phyloP scores from a whole-genome alignment of 1,140 invertebrate species.

The Aphaenogaster rudis region DNA sequence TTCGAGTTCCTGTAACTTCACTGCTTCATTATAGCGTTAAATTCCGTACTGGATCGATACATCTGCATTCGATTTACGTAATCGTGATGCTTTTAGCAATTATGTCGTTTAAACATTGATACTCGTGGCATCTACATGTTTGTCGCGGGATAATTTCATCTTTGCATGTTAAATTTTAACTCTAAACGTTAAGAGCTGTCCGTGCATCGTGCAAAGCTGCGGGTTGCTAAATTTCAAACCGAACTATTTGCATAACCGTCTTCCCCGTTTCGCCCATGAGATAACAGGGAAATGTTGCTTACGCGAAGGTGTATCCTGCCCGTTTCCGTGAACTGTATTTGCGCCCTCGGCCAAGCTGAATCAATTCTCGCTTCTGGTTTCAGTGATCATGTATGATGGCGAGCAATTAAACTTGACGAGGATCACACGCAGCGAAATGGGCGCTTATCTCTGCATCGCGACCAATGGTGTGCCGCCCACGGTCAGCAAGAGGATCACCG shows the following conservation, averaged over 20 bases:
- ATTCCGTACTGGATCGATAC: neutral
- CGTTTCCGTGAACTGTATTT: constrained; percentile 58
- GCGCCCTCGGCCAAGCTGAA: constrained; percentile 65
- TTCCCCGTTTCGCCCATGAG: neutral
- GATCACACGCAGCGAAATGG: constrained; percentile 95
- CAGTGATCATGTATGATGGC: constrained; percentile 93
- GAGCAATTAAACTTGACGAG: constrained; percentile 93
- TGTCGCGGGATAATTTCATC: neutral
- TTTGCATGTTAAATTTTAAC: neutral
- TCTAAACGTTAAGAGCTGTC: neutral
- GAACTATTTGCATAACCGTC: constrained; percentile 32
- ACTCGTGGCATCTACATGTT: neutral
- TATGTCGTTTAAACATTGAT: neutral
- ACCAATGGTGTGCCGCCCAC: constrained; percentile 95
- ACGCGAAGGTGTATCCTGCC: constrained; percentile 44
- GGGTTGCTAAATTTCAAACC: constrained; percentile 3
- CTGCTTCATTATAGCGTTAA: neutral
- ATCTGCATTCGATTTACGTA: neutral
- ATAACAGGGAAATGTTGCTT: constrained; percentile 55
- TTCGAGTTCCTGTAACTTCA: constrained; percentile 5
- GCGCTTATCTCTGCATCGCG: constrained; percentile 94
- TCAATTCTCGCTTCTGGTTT: constrained; percentile 81
- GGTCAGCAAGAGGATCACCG: constrained; percentile 94
- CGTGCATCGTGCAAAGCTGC: neutral
- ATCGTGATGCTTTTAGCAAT: neutral